Conservation (phyloP, 2,888 invertebrate species). For the Lamellibrachia satsuma region DNA sequence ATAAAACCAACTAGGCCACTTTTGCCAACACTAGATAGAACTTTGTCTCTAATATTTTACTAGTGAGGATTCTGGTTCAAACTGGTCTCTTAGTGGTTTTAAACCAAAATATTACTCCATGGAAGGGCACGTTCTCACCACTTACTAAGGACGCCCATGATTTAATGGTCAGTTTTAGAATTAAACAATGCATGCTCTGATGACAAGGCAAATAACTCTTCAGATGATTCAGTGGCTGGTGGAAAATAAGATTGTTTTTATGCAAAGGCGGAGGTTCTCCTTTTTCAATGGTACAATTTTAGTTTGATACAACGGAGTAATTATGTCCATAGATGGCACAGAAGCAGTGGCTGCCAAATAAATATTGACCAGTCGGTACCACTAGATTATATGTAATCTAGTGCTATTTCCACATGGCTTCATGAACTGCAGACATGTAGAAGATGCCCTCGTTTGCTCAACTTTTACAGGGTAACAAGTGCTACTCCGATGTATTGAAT, state of each 20-base stretch:
- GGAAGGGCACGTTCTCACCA: neutral
- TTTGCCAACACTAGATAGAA: neutral
- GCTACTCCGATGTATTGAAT: neutral
- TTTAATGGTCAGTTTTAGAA: neutral
- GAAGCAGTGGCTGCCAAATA: too few relatives aligned
- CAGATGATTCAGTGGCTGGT: neutral
- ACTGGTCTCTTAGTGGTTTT: neutral
- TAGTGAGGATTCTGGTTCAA: neutral
- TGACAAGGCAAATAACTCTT: neutral
- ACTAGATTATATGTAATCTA: neutral
- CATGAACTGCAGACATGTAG: neutral
- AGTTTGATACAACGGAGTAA: neutral
- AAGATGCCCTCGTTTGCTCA: neutral
- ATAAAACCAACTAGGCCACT: neutral
- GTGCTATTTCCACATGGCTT: neutral
- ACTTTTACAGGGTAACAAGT: neutral
- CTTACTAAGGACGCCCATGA: neutral
- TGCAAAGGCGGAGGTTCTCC: neutral
- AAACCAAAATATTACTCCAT: neutral
- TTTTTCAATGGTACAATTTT: neutral
- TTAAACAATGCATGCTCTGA: neutral
- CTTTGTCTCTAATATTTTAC: neutral
- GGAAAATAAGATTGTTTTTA: neutral
- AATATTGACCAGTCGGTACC: too few relatives aligned
- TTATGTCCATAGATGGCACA: too few relatives aligned